Evolutionary conservation across 1,140 invertebrate genomes (phyloP).

Genomic region (Sinonovacula constricta): DNA sequence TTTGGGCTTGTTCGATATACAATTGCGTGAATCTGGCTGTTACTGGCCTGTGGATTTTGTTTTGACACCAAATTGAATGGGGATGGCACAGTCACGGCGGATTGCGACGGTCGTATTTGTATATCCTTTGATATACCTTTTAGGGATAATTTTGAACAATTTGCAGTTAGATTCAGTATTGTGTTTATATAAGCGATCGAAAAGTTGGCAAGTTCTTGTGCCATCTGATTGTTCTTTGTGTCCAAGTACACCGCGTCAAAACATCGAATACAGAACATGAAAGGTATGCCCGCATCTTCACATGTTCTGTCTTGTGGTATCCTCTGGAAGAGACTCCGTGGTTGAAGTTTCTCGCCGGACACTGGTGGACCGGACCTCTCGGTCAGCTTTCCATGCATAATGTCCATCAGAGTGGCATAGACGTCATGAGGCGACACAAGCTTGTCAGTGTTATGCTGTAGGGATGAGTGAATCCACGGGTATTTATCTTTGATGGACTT

Average conservation of each 20-base stretch:
- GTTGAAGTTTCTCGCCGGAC: not conserved
- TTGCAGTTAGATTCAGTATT: not conserved
- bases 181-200: not conserved
- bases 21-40: not conserved
- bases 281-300: not conserved
- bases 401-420: constrained; percentile 16
- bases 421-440: constrained; percentile 21
- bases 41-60: too few relatives aligned
- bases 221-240: not conserved
- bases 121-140: not conserved
- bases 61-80: not conserved
- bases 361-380: not conserved
- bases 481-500: constrained; percentile 5
- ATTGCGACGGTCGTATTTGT: not conserved
- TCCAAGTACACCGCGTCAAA: too few relatives aligned
- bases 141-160: not conserved
- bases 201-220: not conserved
- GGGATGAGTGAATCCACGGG: not conserved
- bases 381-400: not conserved
- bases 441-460: not conserved
- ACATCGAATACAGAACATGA: not conserved
- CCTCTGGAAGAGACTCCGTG: not conserved
- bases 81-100: not conserved
- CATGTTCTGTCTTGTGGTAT: not conserved
- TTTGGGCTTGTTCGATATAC: not conserved